Conservation (phyloP, 2,113 vertebrate species). For the Climacteris rufus region DNA sequence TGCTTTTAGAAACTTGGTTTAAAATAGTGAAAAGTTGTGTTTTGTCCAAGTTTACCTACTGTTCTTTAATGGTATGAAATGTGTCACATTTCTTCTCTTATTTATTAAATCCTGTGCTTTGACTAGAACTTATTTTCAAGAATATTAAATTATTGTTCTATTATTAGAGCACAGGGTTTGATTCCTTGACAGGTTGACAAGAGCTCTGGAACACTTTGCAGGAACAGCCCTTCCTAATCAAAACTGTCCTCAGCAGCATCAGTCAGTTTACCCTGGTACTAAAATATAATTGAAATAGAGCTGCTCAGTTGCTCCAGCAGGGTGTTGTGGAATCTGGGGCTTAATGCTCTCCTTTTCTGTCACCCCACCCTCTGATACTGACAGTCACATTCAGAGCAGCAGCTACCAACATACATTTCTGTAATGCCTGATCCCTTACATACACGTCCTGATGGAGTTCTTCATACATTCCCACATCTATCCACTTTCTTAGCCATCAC, state of each 20-base stretch:
- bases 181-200: conserved; percentile 31
- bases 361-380: background rate
- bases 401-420: background rate
- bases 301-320: background rate
- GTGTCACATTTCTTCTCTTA: background rate
- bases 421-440: background rate
- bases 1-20: background rate
- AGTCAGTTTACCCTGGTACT: background rate
- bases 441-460: rapidly evolving
- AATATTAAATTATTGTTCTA: background rate
- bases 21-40: background rate
- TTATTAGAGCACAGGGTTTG: background rate
- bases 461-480: background rate
- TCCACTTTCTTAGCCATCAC: background rate
- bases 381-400: background rate
- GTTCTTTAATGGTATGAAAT: background rate
- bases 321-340: background rate
- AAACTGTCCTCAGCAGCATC: background rate
- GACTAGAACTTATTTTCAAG: background rate
- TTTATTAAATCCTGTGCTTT: background rate
- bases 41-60: background rate
- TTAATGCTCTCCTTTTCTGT: background rate
- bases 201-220: background rate
- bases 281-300: background rate
- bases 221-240: background rate